Conservation (phyloP, 2,113 vertebrate genomes). For the Camelus dromedarius region DNA sequence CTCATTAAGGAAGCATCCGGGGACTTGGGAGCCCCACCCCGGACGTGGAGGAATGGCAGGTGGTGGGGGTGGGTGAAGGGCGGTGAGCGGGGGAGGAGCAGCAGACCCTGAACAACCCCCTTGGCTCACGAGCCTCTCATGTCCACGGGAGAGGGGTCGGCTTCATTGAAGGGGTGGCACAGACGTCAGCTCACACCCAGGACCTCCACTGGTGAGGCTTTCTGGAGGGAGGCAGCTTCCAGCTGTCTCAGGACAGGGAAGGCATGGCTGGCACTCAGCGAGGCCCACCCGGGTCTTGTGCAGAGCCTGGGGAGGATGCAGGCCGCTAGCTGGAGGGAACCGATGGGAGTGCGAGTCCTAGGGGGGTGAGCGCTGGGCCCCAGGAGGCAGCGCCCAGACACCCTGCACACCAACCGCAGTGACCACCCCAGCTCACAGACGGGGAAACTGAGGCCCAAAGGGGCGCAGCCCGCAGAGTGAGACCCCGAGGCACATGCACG, state of each 20-base stretch:
- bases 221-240: neutral
- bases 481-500: fast-evolving
- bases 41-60: neutral
- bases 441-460: neutral
- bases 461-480: neutral
- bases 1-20: neutral
- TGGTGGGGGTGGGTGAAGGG: neutral
- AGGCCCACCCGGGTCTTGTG: neutral
- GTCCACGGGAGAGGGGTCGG: neutral
- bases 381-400: fast-evolving
- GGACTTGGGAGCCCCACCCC: neutral
- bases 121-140: neutral
- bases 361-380: fast-evolving
- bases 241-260: neutral
- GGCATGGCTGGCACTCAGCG: fast-evolving
- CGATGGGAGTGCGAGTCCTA: neutral
- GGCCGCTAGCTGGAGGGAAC: fast-evolving
- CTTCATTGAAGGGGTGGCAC: neutral
- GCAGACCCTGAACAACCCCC: neutral
- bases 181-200: neutral
- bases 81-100: neutral
- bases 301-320: too few species aligned
- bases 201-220: neutral
- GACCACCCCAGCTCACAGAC: neutral
- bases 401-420: fast-evolving